These are phyloP conservation scores for Theonella swinhoei DNA, from an alignment of 37 sponge, comb jelly and placozoan species.

Conservation along the genomic window DNA sequence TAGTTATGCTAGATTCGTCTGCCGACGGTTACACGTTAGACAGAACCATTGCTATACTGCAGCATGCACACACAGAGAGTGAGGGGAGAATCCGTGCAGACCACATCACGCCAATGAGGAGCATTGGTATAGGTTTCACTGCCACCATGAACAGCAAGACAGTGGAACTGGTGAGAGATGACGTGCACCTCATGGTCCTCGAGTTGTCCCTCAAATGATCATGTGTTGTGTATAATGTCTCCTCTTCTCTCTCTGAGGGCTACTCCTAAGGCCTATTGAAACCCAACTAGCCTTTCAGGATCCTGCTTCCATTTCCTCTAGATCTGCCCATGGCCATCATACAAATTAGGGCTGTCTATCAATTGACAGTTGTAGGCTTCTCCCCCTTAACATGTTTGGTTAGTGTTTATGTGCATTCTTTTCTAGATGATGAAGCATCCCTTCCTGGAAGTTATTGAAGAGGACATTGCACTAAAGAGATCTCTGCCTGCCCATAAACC, in stretches of 20 bases:
- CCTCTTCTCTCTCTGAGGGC: too few relatives aligned
- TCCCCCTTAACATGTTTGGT: too few relatives aligned
- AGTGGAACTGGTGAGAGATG: slow-evolving; percentile 70
- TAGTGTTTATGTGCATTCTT: not conserved
- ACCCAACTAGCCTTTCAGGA: too few relatives aligned
- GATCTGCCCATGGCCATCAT: too few relatives aligned
- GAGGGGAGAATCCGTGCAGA: slow-evolving; percentile 41
- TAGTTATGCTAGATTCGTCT: slow-evolving; percentile 43
- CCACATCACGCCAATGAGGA: slow-evolving; percentile 40
- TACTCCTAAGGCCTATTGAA: too few relatives aligned
- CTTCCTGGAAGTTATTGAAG: slow-evolving; percentile 50
- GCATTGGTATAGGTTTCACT: slow-evolving; percentile 61
- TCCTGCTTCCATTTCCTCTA: too few relatives aligned
- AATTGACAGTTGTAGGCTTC: too few relatives aligned
- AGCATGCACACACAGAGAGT: slow-evolving; percentile 47
- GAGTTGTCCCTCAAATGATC: too few relatives aligned
- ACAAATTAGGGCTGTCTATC: too few relatives aligned
- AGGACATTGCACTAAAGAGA: slow-evolving; percentile 53
- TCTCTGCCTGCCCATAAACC: not conserved
- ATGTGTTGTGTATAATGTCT: too few relatives aligned
- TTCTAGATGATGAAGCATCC: slow-evolving; percentile 66
- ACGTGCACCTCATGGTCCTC: too few relatives aligned
- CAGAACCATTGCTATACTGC: slow-evolving; percentile 40
- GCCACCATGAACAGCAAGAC: slow-evolving; percentile 67
- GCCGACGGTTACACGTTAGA: slow-evolving; percentile 48